Conservation (phyloP, 2,113 vertebrate species). For the Spizaetus ornatus region DNA sequence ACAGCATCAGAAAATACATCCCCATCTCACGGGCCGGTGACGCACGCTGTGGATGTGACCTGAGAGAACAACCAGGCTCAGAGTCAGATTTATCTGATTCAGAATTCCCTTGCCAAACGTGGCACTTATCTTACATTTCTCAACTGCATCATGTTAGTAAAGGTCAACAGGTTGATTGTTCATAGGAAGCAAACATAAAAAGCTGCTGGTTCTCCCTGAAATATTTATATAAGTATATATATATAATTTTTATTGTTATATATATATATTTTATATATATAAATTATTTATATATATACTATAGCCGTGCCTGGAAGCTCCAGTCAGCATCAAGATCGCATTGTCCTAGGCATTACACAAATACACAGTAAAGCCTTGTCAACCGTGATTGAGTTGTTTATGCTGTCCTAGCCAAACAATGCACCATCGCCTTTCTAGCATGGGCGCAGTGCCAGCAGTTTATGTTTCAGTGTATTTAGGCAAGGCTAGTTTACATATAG, state of each 20-base stretch:
- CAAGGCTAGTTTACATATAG: not conserved
- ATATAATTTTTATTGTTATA: too few species aligned
- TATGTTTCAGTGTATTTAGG: not conserved
- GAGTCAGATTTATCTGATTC: not conserved
- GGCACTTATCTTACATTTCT: not conserved
- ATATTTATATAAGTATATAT: not conserved
- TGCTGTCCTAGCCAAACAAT: not conserved
- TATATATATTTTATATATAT: too few species aligned
- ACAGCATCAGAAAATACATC: not conserved
- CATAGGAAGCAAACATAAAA: not conserved
- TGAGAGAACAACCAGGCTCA: not conserved
- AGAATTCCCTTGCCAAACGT: slow-evolving; percentile 3
- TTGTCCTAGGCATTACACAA: not conserved
- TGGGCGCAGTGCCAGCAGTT: not conserved
- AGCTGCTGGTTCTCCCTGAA: not conserved
- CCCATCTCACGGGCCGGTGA: not conserved
- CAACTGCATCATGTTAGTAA: not conserved
- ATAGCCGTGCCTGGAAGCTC: not conserved
- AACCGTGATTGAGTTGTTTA: not conserved
- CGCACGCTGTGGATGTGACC: not conserved
- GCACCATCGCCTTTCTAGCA: not conserved
- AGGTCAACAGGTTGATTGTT: not conserved
- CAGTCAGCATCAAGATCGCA: not conserved
- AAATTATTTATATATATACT: not conserved
- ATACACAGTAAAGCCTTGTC: not conserved